These are phyloP conservation scores for Globia sparganii DNA, from an alignment of 2,888 invertebrate genomes.

Conservation along the genomic window DNA sequence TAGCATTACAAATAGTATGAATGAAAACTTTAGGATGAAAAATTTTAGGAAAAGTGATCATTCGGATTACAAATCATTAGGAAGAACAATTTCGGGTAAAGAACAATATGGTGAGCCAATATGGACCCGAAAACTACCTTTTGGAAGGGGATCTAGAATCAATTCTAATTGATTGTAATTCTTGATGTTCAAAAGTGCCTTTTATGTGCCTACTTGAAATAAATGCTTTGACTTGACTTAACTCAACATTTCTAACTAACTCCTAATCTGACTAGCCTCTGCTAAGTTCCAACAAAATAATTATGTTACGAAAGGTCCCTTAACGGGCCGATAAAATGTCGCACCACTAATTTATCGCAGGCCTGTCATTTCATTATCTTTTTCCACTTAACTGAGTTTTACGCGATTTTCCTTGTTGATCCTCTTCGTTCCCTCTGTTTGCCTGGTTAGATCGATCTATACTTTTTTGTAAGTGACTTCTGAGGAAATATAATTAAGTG, in stretches of 20 bases:
- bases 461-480: slow-evolving; percentile 5
- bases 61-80: too few species aligned
- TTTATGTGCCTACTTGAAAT: too few species aligned
- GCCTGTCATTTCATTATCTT: slow-evolving; percentile 54
- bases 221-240: too few species aligned
- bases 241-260: slow-evolving; percentile 14
- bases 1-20: too few species aligned
- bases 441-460: slow-evolving; percentile 29
- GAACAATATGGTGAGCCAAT: too few species aligned
- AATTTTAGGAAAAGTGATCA: too few species aligned
- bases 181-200: too few species aligned
- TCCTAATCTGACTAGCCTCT: neutral
- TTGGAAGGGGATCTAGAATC: too few species aligned
- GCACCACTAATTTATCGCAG: slow-evolving; percentile 48
- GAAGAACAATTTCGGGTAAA: too few species aligned
- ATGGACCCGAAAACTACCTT: too few species aligned
- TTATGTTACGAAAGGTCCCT: slow-evolving; percentile 32
- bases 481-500: slow-evolving; percentile 8
- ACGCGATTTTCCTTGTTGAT: slow-evolving; percentile 54
- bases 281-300: slow-evolving; percentile 36
- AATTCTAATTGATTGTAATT: too few species aligned
- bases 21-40: too few species aligned
- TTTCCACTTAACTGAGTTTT: slow-evolving; percentile 51
- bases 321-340: slow-evolving; percentile 35
- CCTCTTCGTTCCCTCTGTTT: slow-evolving; percentile 27